Evolutionary conservation across 1,140 invertebrate genomes (phyloP), one percentile per base, ranked within the genome.

Genomic region (Papilio helenus): DNA sequence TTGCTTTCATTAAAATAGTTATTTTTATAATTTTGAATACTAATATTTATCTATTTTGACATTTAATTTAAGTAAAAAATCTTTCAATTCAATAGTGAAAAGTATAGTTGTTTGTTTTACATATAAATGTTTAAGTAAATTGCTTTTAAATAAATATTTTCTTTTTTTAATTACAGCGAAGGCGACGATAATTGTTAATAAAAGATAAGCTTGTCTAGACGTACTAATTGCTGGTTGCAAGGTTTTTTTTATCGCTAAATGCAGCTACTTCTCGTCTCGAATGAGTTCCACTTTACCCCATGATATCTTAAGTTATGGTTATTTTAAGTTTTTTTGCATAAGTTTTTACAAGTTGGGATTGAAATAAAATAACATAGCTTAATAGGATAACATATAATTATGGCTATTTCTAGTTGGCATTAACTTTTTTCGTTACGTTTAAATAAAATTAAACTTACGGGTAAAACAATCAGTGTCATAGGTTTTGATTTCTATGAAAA

Each of bases 121-220:
- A 3, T 16, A 16, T 23, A 26, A 18, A 10, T 23, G 58, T 29
- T 10, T 61, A 14, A 65, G 9, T 3, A 16, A 68, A 68, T 7
- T 29, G 12, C 46, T 46, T 42, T 46, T 10, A 73, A 49, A 23
- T 12, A 74, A 74, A 49, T 51, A 29, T 74, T 16, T 51, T 29
- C 3, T 74, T 46, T 74, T n/a, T n/a, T 51, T 49, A 29, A 73
- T 20, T 73, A 46, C 72, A 10, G n/a, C 29, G 55, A 65, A 76
- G 39, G 29, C 49, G 44, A 58, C 34, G 76, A 39, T 65, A 55
- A 58, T 39, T 76, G 49, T 76, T 20, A 39, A 76, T 65, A 65
- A 77, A 77, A 65, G 76, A 77, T 77, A 77, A 77, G n/a, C 18
- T 65, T 77, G 76, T 77, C 76, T 77, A 77, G 76, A 77, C 76